Evolutionary conservation across 2,888 invertebrate species (phyloP).

Genomic region (Volucella inanis): DNA sequence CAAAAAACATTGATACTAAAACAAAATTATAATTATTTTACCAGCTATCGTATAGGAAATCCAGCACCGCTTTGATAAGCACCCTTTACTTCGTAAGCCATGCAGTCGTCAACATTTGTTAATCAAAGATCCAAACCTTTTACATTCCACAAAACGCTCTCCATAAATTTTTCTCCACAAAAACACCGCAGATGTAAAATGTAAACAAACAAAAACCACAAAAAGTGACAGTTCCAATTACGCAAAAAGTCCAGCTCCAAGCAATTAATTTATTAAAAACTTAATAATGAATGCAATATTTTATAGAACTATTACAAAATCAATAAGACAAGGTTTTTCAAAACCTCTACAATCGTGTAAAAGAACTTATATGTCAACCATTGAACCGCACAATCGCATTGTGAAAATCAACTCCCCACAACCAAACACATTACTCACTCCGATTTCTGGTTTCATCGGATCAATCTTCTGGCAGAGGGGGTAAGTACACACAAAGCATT

Average conservation of each 20-base stretch:
- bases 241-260: not conserved
- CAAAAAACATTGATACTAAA: too few relatives aligned
- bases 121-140: not conserved
- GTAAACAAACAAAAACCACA: constrained; percentile 37
- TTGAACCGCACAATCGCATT: constrained; percentile 28
- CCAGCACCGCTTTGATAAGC: too few relatives aligned
- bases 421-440: constrained; percentile 7
- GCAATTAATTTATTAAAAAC: not conserved
- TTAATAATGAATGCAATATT: constrained; percentile 22
- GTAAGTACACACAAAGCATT: constrained; percentile 44
- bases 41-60: too few relatives aligned
- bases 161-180: constrained; percentile 3
- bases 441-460: constrained; percentile 48
- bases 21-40: too few relatives aligned
- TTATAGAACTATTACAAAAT: not conserved
- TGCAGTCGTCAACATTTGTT: not conserved
- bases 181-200: not conserved
- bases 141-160: constrained; percentile 17
- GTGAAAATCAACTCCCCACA: constrained; percentile 20
- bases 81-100: not conserved
- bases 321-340: not conserved
- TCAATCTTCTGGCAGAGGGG: constrained; percentile 26
- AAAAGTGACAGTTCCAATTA: constrained; percentile 43
- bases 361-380: not conserved
- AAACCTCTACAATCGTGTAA: not conserved